A percentile compares a stretch with the other conserved stretches of the same genome.
phyloP scores from a whole-genome alignment of 2,113 vertebrate genomes.

The Percina caprodes region DNA sequence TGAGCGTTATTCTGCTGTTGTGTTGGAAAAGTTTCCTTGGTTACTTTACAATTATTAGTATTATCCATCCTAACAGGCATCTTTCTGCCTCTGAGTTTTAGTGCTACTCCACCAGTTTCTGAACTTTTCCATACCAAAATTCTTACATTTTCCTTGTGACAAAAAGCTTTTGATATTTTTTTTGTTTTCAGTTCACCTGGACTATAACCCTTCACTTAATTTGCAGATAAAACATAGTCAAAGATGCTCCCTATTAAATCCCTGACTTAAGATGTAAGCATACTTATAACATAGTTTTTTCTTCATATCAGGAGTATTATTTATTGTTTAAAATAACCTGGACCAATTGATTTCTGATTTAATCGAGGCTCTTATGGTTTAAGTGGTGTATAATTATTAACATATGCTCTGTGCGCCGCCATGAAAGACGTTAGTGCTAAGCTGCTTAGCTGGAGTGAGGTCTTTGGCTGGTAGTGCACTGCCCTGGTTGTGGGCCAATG shows the following conservation, averaged over 20 bases:
- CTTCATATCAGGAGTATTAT: neutral
- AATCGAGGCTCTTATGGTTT: neutral
- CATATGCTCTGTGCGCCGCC: too few relatives aligned
- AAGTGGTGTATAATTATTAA: neutral
- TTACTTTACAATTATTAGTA: neutral
- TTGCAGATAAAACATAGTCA: neutral
- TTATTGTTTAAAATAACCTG: neutral
- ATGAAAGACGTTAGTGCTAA: conserved; percentile 57
- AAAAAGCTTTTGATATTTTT: neutral
- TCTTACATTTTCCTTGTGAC: neutral
- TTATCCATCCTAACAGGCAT: neutral
- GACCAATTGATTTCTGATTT: neutral
- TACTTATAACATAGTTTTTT: neutral
- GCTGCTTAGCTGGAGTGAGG: conserved; percentile 71
- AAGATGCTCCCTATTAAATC: neutral
- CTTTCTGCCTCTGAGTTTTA: neutral
- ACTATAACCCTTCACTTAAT: neutral
- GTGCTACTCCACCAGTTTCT: neutral
- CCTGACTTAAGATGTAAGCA: neutral
- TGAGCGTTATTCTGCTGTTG: neutral
- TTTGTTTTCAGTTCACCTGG: neutral
- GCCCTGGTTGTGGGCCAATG: conserved; percentile 57
- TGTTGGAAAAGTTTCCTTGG: neutral
- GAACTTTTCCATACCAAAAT: neutral
- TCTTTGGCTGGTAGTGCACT: conserved; percentile 59